A percentile compares a stretch with the other conserved stretches of the same genome.
Conservation (phyloP, 53 echinoderm and acorn worm genomes). For the Henricia sp. region DNA sequence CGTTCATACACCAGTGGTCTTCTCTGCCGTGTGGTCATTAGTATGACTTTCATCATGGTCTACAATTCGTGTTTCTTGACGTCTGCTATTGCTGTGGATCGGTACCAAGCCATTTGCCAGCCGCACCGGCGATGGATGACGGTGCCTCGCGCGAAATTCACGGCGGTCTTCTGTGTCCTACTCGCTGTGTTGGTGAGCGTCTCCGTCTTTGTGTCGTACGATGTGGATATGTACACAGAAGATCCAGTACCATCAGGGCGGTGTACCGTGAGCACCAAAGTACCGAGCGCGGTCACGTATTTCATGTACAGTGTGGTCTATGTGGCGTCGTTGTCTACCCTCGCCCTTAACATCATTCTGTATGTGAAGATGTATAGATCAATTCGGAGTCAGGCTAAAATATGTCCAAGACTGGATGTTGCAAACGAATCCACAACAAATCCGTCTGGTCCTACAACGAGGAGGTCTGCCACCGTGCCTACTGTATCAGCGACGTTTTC, state of each 20-base stretch:
- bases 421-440: too few relatives aligned
- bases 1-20: conserved; percentile 24
- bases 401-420: conserved; percentile 3
- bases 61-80: conserved; percentile 42
- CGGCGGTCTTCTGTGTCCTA: neutral
- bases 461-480: too few relatives aligned
- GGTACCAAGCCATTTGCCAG: conserved; percentile 48
- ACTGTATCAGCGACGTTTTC: too few relatives aligned
- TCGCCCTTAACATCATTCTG: neutral
- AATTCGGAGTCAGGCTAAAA: conserved; percentile 3
- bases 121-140: conserved; percentile 46
- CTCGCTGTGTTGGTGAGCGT: neutral
- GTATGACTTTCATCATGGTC: neutral
- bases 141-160: conserved; percentile 3
- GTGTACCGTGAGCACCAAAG: neutral
- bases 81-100: conserved; percentile 35
- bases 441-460: too few relatives aligned
- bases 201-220: conserved; percentile 11
- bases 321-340: neutral
- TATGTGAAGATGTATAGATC: neutral
- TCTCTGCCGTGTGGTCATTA: conserved; percentile 27
- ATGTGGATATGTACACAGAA: neutral
- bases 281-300: neutral
- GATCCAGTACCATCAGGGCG: neutral
- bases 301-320: neutral